phyloP scores from a whole-genome alignment of 2,888 invertebrate genomes.

The Drosophila anomelani region DNA sequence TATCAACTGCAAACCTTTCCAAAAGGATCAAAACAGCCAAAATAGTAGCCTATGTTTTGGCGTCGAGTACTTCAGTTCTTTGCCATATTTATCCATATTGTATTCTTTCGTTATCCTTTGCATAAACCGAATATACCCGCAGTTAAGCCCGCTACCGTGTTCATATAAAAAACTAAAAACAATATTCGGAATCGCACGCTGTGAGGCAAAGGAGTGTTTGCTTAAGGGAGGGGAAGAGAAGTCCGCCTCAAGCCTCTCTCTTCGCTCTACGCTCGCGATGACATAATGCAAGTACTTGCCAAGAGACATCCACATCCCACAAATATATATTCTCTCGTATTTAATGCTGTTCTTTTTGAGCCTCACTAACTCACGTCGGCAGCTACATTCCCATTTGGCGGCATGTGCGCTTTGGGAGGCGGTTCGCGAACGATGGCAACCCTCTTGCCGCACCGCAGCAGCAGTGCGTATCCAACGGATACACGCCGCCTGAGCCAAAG shows the following conservation, averaged over 20 bases:
- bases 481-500: slow-evolving; percentile 41
- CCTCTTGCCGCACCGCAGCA: slow-evolving; percentile 42
- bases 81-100: too few species aligned
- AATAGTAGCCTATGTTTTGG: neutral
- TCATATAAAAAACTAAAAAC: slow-evolving; percentile 14
- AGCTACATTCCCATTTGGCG: slow-evolving; percentile 59
- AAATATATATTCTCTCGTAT: slow-evolving; percentile 8
- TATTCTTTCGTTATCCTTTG: neutral
- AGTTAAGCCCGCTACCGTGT: neutral
- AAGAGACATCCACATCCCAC: neutral
- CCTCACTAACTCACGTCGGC: slow-evolving; percentile 28
- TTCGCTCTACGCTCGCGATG: slow-evolving; percentile 53
- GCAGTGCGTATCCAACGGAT: slow-evolving; percentile 58
- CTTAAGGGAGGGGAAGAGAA: slow-evolving; percentile 10
- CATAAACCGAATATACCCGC: neutral
- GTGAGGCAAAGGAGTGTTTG: slow-evolving; percentile 25
- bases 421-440: slow-evolving; percentile 54
- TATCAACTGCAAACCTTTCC: too few species aligned
- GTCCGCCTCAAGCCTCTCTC: slow-evolving; percentile 53
- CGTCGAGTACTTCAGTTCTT: neutral
- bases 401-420: slow-evolving; percentile 54
- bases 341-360: slow-evolving; percentile 38
- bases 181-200: slow-evolving; percentile 31
- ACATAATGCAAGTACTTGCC: slow-evolving; percentile 65
- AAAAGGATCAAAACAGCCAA: too few species aligned